Base-by-base conservation (phyloP, 2,113 vertebrate genomes). In the Myotis lucifugus region DNA sequence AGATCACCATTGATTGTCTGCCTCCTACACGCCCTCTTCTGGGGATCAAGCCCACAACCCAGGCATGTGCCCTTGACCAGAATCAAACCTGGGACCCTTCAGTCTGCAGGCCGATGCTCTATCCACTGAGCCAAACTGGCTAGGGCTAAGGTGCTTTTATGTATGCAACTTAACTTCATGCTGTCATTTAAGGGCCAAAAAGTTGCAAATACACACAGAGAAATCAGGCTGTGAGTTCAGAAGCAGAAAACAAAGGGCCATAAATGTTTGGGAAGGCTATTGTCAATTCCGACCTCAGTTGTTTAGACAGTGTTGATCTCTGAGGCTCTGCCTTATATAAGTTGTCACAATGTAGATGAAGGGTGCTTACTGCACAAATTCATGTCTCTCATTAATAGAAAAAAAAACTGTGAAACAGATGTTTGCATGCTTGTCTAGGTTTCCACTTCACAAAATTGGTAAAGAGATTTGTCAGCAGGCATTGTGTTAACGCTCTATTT, bases 381-480 rank as follows among this genome's bases (percentile, higher is more conserved):
- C 50, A 4, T 5, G 2, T n/a, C 32, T 64, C 15, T 88, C 29
- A 1, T 46, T n/a, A 67, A 34, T 69, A 64, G 29, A 72, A 19
- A 93, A 79, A 25, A 64, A 14, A 78, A 64, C 37, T 48, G 11
- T 46, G 56, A 88, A 92, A 85, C 10, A 70, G n/a, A 59, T 81
- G 54, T 73, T 54, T 73, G 8, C 18, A 21, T 46, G n/a, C 66
- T 95, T 70, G 8, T n/a, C 50, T 64, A 14, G 7, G 5, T 59
- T 94, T 94, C 72, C n/a, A 85, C n/a, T 76, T 40, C 27, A 48
- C 11, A 37, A 82, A 85, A 69, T 29, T 72, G 9, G 25, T 59
- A 15, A 67, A 93, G 50, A 50, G 5, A 67, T 85, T 91, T 87
- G 29, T 94, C n/a, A 72, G 59, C 48, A 94, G n/a, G 40, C 48